phyloP scores from a whole-genome alignment of 2,888 invertebrate genomes.

The Cheilosia variabilis region DNA sequence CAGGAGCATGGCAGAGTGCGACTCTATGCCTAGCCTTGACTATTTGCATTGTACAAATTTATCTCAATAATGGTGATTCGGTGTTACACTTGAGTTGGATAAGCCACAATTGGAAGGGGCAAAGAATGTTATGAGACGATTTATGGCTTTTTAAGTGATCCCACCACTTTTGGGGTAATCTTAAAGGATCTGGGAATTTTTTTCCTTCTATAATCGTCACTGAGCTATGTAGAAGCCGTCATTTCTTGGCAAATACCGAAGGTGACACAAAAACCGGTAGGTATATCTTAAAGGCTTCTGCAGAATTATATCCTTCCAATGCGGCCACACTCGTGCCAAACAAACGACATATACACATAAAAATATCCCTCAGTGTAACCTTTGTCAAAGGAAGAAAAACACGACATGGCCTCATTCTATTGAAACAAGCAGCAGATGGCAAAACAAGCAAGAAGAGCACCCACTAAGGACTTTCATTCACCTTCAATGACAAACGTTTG shows the following conservation, averaged over 20 bases:
- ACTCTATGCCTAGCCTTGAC: not conserved
- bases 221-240: not conserved
- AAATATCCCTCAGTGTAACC: not conserved
- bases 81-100: not conserved
- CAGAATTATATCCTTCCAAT: not conserved
- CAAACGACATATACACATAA: not conserved
- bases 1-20: not conserved
- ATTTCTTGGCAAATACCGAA: not conserved
- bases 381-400: constrained; percentile 28
- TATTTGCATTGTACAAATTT: constrained; percentile 17
- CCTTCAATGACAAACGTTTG: constrained; percentile 23
- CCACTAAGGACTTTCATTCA: constrained; percentile 32
- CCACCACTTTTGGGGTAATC: not conserved
- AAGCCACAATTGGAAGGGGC: not conserved
- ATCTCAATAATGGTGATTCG: constrained; percentile 21
- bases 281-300: not conserved
- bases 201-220: not conserved
- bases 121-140: not conserved
- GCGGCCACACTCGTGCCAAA: not conserved
- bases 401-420: constrained; percentile 40
- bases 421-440: not conserved
- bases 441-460: not conserved
- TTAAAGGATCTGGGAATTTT: not conserved
- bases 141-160: not conserved
- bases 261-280: not conserved